Percentiles rank a stretch among this genome's conserved stretches.
Evolutionary conservation across 2,888 invertebrate genomes (phyloP).

Genomic region (Chrysina gloriosa): DNA sequence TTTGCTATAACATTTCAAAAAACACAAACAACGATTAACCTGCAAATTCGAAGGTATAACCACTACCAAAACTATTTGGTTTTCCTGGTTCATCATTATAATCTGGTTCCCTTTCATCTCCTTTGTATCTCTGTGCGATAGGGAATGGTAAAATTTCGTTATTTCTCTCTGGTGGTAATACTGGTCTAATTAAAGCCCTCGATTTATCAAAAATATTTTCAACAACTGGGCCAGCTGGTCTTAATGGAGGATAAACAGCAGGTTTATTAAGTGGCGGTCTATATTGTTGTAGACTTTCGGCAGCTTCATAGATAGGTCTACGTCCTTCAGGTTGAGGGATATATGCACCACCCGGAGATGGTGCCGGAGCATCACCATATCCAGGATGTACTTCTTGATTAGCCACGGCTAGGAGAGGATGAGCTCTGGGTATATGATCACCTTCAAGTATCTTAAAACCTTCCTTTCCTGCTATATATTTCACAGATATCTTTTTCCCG

Average conservation of each 20-base stretch:
- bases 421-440: slow-evolving; percentile 63
- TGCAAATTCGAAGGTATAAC: slow-evolving; percentile 73
- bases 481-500: slow-evolving; percentile 74
- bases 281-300: slow-evolving; percentile 38
- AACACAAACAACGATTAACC: slow-evolving; percentile 60
- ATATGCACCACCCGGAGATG: neutral
- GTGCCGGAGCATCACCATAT: slow-evolving; percentile 29
- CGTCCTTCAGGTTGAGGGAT: slow-evolving; percentile 24
- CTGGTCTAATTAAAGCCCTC: neutral
- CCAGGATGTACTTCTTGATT: slow-evolving; percentile 42
- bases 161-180: slow-evolving; percentile 22
- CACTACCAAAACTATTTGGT: slow-evolving; percentile 72
- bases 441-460: slow-evolving; percentile 67
- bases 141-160: slow-evolving; percentile 33
- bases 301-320: slow-evolving; percentile 42
- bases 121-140: slow-evolving; percentile 39
- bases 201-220: slow-evolving; percentile 5
- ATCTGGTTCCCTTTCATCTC: slow-evolving; percentile 53
- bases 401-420: slow-evolving; percentile 40
- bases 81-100: slow-evolving; percentile 64
- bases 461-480: slow-evolving; percentile 66
- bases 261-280: slow-evolving; percentile 17
- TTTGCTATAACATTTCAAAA: slow-evolving; percentile 6
- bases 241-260: neutral
- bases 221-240: neutral